phyloP scores from a whole-genome alignment of 2,113 vertebrate genomes.

The Sorex fumeus region DNA sequence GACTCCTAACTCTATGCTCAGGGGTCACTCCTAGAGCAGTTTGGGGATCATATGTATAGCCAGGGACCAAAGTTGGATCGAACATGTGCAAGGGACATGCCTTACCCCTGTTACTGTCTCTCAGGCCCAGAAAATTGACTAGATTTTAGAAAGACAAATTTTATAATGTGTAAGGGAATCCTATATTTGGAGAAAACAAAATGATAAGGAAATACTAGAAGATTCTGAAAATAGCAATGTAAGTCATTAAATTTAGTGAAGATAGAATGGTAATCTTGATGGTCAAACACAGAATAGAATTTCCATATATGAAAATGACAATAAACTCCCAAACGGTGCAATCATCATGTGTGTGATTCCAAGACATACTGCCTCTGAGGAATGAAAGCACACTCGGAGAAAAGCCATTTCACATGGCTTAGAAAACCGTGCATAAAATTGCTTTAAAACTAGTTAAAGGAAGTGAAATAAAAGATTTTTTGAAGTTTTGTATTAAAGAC shows the following conservation, averaged over 20 bases:
- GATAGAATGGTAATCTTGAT: conserved; percentile 42
- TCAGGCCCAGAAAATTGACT: conserved; percentile 39
- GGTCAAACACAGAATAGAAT: conserved; percentile 55
- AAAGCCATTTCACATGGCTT: conserved; percentile 51
- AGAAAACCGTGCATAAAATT: conserved; percentile 67
- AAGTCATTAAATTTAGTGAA: conserved; percentile 8
- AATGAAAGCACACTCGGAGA: too few relatives aligned
- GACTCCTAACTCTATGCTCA: too few relatives aligned
- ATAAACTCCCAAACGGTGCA: conserved; percentile 21
- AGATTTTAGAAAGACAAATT: background rate
- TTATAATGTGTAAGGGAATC: background rate
- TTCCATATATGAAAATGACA: conserved; percentile 69
- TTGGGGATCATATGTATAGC: too few relatives aligned
- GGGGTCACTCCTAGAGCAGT: too few relatives aligned
- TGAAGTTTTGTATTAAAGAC: background rate
- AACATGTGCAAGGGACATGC: too few relatives aligned
- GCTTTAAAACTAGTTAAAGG: background rate
- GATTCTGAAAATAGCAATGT: background rate
- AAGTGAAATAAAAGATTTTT: background rate
- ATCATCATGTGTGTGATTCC: background rate
- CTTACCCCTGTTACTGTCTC: too few relatives aligned
- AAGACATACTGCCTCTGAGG: too few relatives aligned
- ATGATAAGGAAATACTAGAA: background rate
- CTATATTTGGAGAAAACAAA: conserved; percentile 44
- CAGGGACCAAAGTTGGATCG: too few relatives aligned